Base-by-base conservation (phyloP, 2,113 vertebrate species). In the Anseranas semipalmata region DNA sequence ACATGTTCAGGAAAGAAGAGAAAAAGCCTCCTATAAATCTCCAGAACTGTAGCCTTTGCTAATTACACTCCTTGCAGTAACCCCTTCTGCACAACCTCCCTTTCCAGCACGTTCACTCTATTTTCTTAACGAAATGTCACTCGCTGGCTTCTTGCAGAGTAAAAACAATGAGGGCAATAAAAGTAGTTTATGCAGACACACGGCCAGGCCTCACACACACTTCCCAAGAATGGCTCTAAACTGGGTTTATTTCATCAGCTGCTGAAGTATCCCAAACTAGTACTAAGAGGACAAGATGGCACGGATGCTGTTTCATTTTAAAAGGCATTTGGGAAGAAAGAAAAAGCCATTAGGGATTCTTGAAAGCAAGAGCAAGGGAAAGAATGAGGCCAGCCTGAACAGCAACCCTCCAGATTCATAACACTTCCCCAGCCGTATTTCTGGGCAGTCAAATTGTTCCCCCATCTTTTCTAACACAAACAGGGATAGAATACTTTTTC, bases 81-180 rank as follows among this genome's bases (percentile, higher is more conserved):
- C 94, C 93, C 87, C 46, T 89, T 90, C 89, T 91, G 73, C 82
- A 93, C 94, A 96, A 70, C 94, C 97, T 96, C 90, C 89, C 86
- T 96, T 97, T 97, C 95, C 79, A 97, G 96, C 98, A 97, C 89
- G 65, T 97, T 98, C 96, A 97, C 97, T 98, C 90, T 96, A 96
- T 97, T 98, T 98, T 97, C 98, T 97, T 97, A 97, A 97, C n/a
- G 74, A 98, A 97, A 98, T 97, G 97, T 96, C 97, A 97, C 96
- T 98, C 72, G 21, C 87, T 98, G 96, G 93, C 97, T 98, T 98
- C 96, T 97, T 92, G 95, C 88, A 98, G 96, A 97, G 94, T 95
- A 95, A 98, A 97, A 98, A 96, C 97, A 97, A 98, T 67, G 96
- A 97, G 96, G 91, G 96, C 96, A 94, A 97, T 98, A 98, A 98